Base-by-base conservation (phyloP, 2,888 invertebrate species). In the Nomada fucata region DNA sequence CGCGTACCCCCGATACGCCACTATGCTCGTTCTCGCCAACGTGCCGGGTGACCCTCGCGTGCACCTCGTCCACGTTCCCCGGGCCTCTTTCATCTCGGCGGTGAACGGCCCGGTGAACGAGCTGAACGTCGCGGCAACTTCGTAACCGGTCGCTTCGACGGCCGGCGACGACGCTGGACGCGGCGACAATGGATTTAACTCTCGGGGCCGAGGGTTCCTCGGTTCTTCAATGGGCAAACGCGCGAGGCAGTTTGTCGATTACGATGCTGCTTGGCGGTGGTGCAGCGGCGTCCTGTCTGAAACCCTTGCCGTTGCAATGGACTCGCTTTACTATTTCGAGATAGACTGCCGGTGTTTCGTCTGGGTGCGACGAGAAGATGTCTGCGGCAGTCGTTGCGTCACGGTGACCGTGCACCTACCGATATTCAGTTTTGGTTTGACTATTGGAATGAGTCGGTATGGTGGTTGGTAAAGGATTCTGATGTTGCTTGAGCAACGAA, bases 161-260 rank as follows among this genome's bases (percentile, higher is more conserved):
- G 79, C 69, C 79, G 20, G 36, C 75, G 55, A 57, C 47, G 68
- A 50, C 29, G 26, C 55, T 76, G 63, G 72, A 86, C 10, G 69
- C 78, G 76, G 82, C 88, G 85, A 91, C 86, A 91, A 89, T 88
- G 86, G 86, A 83, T 85, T 87, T 82, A 89, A 89, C 90, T 89
- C 85, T 82, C 84, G 87, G 86, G 90, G 87, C 89, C 84, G 82
- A 85, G 88, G 86, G 86, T 86, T 87, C 76, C 77, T 88, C 87
- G 88, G 87, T 89, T 91, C 91, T 90, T 90, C 90, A 90, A 91
- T 86, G 91, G 90, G 87, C 89, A 86, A 70, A 68, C 75, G 81
- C 83, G 84, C 89, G 87, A 90, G 89, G 88, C 85, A 89, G 87
- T 87, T 90, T 88, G 88, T 85, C 89, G 87, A 91, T 91, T 91